Base-by-base conservation (phyloP, 2,797 vertebrate species). In the Molossus molossus region DNA sequence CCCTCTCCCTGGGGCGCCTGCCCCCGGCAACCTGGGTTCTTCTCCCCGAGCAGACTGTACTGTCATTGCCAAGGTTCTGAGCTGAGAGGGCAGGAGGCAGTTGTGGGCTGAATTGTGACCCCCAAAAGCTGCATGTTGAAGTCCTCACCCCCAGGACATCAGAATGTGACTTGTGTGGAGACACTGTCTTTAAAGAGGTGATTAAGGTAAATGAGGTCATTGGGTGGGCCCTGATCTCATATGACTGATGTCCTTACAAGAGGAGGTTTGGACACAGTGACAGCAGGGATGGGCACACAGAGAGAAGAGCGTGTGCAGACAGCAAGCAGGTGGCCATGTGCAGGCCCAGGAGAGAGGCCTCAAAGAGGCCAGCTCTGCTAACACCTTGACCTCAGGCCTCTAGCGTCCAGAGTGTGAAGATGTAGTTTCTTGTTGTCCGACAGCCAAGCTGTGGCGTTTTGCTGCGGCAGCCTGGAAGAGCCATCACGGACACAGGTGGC, bases 1-100 rank as follows among this genome's bases (percentile, higher is more conserved):
- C 20, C 53, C 12, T 37, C 13, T 3, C 37, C 29, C n/a, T 1
- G 64, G 29, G 1, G 2, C 5, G 1, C 1, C 0, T 45, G 58
- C 14, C 27, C 20, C n/a, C 33, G 8, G 23, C 0, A 1, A 9
- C 29, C 40, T 18, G 27, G 13, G 10, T 27, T 27, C 50, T 18
- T 18, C 29, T 53, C 40, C 25, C 15, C 1, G 4, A n/a, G 33
- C 58, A 37, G 58, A 25, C 3, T 5, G 18, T 2, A 1, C 60
- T 3, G 1, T 33, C 4, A 1, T 1, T 5, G 33, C 9, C 60
- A 40, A 21, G 67, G 27, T 48, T 86, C 48, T 65, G 3, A 21
- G 11, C 20, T 14, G 55, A 40, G 96, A 29, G 5, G 6, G 64
- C 45, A 9, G 15, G 82, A 65, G 21, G 21, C 48, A 14, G 70